Conservation (phyloP, 1,140 invertebrate species). For the Drosophila murphyi region DNA sequence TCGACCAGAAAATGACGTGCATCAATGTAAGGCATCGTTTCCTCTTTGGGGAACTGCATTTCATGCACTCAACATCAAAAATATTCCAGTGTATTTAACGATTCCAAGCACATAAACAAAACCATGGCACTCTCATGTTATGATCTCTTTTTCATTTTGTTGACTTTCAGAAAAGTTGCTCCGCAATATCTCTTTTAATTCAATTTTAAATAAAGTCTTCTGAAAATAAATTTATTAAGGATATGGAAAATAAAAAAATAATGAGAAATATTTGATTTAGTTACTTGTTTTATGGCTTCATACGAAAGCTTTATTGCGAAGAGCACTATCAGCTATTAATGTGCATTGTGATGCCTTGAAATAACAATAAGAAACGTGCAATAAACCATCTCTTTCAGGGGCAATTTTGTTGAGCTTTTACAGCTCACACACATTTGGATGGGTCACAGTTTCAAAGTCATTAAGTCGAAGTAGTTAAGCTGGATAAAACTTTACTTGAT, state of each 20-base stretch:
- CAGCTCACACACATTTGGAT: neutral
- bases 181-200: neutral
- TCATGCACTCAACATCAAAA: neutral
- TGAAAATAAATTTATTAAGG: neutral
- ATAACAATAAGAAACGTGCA: neutral
- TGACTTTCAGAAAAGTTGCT: constrained; percentile 6
- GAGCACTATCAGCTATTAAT: neutral
- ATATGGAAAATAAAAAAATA: neutral
- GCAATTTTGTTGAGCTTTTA: constrained; percentile 1
- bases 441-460: constrained; percentile 3
- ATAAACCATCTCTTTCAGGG: neutral
- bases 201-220: neutral
- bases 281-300: neutral
- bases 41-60: neutral
- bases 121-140: neutral
- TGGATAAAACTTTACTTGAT: constrained; percentile 3
- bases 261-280: too few relatives aligned
- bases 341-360: neutral
- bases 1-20: constrained; percentile 11
- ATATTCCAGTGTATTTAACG: constrained; percentile 1
- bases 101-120: constrained; percentile 15
- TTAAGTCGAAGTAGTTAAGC: constrained; percentile 16
- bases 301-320: neutral
- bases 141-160: constrained; percentile 8
- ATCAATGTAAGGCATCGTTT: constrained; percentile 5